These are phyloP conservation scores for Protobothrops flavoviridis DNA, from an alignment of 2,113 vertebrate species.

Conservation along the genomic window DNA sequence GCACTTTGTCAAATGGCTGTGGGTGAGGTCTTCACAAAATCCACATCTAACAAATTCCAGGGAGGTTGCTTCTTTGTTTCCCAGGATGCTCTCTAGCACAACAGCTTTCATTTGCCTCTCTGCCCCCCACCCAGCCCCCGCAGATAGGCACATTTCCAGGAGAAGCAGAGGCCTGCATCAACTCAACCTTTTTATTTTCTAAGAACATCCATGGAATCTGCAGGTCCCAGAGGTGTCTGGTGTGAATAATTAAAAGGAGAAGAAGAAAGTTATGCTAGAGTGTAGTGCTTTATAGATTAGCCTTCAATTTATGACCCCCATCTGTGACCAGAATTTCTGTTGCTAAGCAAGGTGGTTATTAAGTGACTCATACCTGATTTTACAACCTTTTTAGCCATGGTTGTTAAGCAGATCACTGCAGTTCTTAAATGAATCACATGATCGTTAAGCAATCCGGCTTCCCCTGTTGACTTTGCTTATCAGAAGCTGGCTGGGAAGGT, in stretches of 20 bases:
- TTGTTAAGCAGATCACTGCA: neutral
- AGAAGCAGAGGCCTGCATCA: neutral
- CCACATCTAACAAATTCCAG: neutral
- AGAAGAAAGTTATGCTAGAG: neutral
- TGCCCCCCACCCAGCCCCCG: accelerated
- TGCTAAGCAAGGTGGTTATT: too few relatives aligned
- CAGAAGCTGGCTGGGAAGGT: neutral
- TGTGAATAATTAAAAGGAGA: neutral
- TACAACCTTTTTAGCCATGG: too few relatives aligned
- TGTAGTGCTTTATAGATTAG: neutral
- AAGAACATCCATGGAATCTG: neutral
- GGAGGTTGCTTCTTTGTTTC: neutral
- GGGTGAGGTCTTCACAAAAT: neutral
- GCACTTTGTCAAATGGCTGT: neutral
- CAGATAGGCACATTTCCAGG: neutral
- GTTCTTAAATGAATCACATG: neutral
- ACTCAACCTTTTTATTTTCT: neutral
- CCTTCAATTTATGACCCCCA: too few relatives aligned
- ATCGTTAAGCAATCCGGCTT: neutral
- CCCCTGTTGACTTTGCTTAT: neutral
- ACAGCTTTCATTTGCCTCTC: neutral
- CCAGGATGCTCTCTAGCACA: neutral
- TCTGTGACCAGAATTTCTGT: too few relatives aligned
- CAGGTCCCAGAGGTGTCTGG: neutral
- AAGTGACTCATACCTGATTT: too few relatives aligned